Percentiles rank a stretch among this genome's conserved stretches.
phyloP scores from a whole-genome alignment of 1,140 invertebrate species.

The Lutraria rhynchaena region DNA sequence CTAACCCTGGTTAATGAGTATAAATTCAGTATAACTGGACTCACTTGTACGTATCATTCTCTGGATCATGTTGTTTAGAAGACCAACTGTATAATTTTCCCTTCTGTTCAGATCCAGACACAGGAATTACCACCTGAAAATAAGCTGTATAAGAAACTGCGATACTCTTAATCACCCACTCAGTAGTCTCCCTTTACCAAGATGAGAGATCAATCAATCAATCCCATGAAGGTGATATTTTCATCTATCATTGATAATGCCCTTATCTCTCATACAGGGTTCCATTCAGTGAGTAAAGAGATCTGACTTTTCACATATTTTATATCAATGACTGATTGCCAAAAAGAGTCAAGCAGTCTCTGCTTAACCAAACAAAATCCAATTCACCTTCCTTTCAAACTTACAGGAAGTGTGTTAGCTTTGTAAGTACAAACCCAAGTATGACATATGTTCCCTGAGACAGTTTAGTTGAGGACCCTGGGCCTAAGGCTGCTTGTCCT shows the following conservation, averaged over 20 bases:
- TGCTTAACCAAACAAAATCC: not conserved
- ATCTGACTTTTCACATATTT: not conserved
- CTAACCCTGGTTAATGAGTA: no score
- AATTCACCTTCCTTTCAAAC: not conserved
- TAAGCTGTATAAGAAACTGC: not conserved
- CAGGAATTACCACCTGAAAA: conserved; percentile 12
- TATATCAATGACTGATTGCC: not conserved
- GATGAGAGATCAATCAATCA: not conserved
- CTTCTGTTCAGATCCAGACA: conserved; percentile 12
- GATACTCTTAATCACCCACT: not conserved
- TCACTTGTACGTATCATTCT: no score
- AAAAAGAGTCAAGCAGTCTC: not conserved
- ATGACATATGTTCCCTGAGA: no score
- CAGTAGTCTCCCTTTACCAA: not conserved
- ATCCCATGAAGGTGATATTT: not conserved
- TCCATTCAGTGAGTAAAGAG: not conserved
- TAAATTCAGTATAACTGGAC: no score
- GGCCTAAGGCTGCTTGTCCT: no score
- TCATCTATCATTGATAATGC: not conserved
- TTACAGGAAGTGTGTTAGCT: no score
- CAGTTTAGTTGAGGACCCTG: no score
- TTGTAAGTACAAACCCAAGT: no score
- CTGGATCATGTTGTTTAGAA: not conserved
- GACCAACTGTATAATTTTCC: conserved; percentile 17
- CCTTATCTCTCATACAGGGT: not conserved